Base-by-base conservation (phyloP, 2,888 invertebrate species). In the Acanthosepion esculentum region DNA sequence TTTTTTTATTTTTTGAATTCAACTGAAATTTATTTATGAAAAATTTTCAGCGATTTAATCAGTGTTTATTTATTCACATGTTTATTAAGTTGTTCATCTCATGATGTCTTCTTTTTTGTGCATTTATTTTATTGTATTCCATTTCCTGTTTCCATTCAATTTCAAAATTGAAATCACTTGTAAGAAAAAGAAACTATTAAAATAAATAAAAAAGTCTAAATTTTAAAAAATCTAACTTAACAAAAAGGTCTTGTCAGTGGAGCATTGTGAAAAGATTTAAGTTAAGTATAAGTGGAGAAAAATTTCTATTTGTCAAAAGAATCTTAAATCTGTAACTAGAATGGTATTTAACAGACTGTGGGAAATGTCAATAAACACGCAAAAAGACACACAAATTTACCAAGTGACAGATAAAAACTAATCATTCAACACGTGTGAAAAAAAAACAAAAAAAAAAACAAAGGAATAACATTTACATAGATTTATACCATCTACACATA, bases 121-220 rank as follows among this genome's bases (percentile, higher is more conserved):
- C 2, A 18, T 78, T 29, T 78, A n/a, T 29, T 8, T n/a, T 78
- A n/a, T 78, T 33, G 10, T 15, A n/a, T 78, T 78, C 23, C 1
- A 78, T 15, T 78, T 78, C 78, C 10, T 78, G 33, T 33, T 78
- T 33, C n/a, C 33, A 78, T 78, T 78, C n/a, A 78, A 33, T 78
- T 78, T 78, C n/a, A 15, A 78, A 78, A 78, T 78, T 78, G n/a
- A 78, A 78, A 78, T 78, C 78, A 78, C n/a, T 78, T 78, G 78
- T 78, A 78, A 78, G 78, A 33, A 78, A 78, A 78, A 18, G 20
- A 59, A 59, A 59, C 20, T 23, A 23, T 59, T 23, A 20, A 20
- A 55, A 15, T 78, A n/a, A n/a, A 78, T 18, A 33, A n/a, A 33
- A 78, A 78, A 23, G 59, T 26, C 59, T 23, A 59, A 7, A 55